Conservation (phyloP, 53 echinoderm and acorn worm genomes). For the Antedon mediterranea region DNA sequence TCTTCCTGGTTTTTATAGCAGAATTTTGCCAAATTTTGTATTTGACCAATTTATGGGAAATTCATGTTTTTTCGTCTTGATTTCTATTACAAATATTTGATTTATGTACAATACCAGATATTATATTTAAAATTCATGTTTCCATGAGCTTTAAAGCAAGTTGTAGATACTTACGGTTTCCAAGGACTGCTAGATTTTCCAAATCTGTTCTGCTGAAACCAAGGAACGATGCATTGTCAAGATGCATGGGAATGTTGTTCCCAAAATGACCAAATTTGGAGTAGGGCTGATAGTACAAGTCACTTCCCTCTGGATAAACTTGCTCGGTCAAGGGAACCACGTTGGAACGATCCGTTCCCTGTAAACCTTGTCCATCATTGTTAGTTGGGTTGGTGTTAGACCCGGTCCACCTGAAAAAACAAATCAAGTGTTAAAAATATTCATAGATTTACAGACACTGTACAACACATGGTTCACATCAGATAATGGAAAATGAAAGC, state of each 20-base stretch:
- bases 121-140: too few relatives aligned
- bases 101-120: too few relatives aligned
- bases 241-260: slow-evolving; percentile 53
- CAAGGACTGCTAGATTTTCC: slow-evolving; percentile 63
- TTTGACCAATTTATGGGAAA: too few relatives aligned
- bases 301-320: slow-evolving; percentile 41
- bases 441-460: neutral
- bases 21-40: too few relatives aligned
- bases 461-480: too few relatives aligned
- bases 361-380: slow-evolving; percentile 89
- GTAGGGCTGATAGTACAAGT: slow-evolving; percentile 46
- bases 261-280: slow-evolving; percentile 72
- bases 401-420: slow-evolving; percentile 68
- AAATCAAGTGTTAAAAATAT: neutral
- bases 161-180: slow-evolving; percentile 58
- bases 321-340: slow-evolving; percentile 49
- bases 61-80: too few relatives aligned
- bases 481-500: too few relatives aligned
- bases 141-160: too few relatives aligned
- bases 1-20: too few relatives aligned
- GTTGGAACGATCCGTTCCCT: slow-evolving; percentile 83
- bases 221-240: slow-evolving; percentile 43
- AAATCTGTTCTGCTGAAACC: slow-evolving; percentile 39
- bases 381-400: slow-evolving; percentile 93
- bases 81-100: too few relatives aligned